Evolutionary conservation across 2,797 vertebrate genomes (phyloP).

Genomic region (Danio kyathit): DNA sequence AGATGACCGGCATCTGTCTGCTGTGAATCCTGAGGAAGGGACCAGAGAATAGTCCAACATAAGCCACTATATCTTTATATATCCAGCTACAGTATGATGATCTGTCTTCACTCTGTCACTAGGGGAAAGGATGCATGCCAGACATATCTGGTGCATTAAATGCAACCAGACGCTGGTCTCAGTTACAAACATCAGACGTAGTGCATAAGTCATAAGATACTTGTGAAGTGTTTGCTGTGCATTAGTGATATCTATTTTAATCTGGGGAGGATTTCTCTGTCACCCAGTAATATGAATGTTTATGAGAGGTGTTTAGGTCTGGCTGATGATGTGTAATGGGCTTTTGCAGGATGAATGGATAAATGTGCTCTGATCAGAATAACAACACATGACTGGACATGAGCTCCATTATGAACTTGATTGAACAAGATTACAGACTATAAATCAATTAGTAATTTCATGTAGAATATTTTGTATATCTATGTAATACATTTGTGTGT

Average conservation of each 20-base stretch:
- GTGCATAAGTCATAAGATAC: conserved; percentile 2
- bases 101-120: conserved; percentile 13
- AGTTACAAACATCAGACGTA: too few relatives aligned
- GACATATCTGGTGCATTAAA: conserved; percentile 11
- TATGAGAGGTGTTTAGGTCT: neutral
- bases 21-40: conserved; percentile 1
- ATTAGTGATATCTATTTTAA: conserved; percentile 18
- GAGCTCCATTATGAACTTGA: neutral
- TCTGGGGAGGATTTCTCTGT: conserved; percentile 14
- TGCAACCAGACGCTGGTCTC: conserved; percentile 4
- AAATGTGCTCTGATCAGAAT: conserved; percentile 8
- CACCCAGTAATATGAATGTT: neutral
- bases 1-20: conserved; percentile 11
- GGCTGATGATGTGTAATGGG: conserved; percentile 8
- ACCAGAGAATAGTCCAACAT: neutral
- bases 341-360: conserved; percentile 1
- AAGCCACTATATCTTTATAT: neutral
- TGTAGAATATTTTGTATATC: neutral
- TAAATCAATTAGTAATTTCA: neutral
- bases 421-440: conserved; percentile 2
- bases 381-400: neutral
- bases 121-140: conserved; percentile 15
- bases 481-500: neutral
- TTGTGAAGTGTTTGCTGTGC: conserved; percentile 20
- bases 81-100: neutral